Evolutionary conservation across 2,888 invertebrate genomes (phyloP).

Genomic region (Agrotis exclamationis): DNA sequence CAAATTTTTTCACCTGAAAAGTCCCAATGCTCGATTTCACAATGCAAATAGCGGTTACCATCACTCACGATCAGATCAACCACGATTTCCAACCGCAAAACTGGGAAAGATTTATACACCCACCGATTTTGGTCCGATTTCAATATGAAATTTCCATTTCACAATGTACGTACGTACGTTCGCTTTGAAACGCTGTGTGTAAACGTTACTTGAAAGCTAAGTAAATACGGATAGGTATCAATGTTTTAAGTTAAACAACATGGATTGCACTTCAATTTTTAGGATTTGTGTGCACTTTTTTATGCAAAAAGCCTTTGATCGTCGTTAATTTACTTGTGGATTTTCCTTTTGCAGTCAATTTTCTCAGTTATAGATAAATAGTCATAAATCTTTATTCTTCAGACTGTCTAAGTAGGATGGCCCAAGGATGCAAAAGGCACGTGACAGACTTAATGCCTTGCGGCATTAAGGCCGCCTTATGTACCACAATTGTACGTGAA

Average conservation of each 20-base stretch:
- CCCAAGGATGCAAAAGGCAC: too few relatives aligned
- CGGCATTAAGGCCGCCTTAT: too few relatives aligned
- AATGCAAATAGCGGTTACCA: slow-evolving; percentile 65
- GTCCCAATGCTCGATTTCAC: slow-evolving; percentile 53
- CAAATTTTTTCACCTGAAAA: slow-evolving; percentile 68
- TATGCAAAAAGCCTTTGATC: slow-evolving; percentile 8
- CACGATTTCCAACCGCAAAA: slow-evolving; percentile 62
- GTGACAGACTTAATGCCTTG: too few relatives aligned
- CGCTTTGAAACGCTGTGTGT: slow-evolving; percentile 40
- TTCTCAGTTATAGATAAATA: too few relatives aligned
- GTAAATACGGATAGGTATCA: slow-evolving; percentile 34
- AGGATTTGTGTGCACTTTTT: slow-evolving; percentile 10
- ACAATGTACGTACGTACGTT: slow-evolving; percentile 34
- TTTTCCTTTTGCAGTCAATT: not conserved
- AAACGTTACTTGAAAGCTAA: slow-evolving; percentile 38
- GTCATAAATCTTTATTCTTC: too few relatives aligned
- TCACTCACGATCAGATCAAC: slow-evolving; percentile 68
- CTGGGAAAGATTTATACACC: slow-evolving; percentile 63
- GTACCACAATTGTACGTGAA: too few relatives aligned
- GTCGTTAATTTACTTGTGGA: not conserved
- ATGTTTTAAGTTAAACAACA: slow-evolving; percentile 39
- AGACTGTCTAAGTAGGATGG: too few relatives aligned
- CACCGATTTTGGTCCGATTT: slow-evolving; percentile 60
- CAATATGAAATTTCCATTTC: slow-evolving; percentile 61
- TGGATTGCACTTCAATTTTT: slow-evolving; percentile 44